phyloP scores from a whole-genome alignment of 2,888 invertebrate species.

The Apodemia hepburni region DNA sequence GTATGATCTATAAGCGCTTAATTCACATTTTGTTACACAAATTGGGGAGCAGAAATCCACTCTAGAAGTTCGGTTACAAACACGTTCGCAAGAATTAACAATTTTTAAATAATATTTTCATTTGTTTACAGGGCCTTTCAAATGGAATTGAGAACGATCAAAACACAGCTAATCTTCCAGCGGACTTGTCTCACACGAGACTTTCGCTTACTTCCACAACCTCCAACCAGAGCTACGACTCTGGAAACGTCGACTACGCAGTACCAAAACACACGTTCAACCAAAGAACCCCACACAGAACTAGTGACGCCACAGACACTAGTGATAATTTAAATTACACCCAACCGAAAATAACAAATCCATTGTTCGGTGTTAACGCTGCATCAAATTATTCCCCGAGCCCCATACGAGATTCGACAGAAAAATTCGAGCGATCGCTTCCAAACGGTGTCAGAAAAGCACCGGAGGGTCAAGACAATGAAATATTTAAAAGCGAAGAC shows the following conservation, averaged over 20 bases:
- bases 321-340: slow-evolving; percentile 44
- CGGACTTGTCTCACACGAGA: slow-evolving; percentile 60
- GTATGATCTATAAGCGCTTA: no score
- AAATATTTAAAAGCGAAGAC: slow-evolving; percentile 82
- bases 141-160: slow-evolving; percentile 74
- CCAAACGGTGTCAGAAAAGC: slow-evolving; percentile 82
- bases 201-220: slow-evolving; percentile 67
- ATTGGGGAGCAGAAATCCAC: no score
- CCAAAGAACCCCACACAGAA: slow-evolving; percentile 45
- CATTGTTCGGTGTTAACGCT: slow-evolving; percentile 71
- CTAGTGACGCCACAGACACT: slow-evolving; percentile 48
- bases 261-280: slow-evolving; percentile 61
- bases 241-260: slow-evolving; percentile 60
- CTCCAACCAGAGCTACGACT: slow-evolving; percentile 72
- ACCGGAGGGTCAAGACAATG: slow-evolving; percentile 92
- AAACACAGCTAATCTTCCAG: slow-evolving; percentile 59
- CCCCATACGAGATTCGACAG: slow-evolving; percentile 38
- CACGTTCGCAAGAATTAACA: no score
- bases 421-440: slow-evolving; percentile 55
- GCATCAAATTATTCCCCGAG: slow-evolving; percentile 71
- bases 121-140: slow-evolving; percentile 62
- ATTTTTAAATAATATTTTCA: slow-evolving; percentile 1
- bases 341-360: slow-evolving; percentile 62
- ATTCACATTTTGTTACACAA: no score
- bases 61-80: no score